A percentile compares a stretch with the other conserved stretches of the same genome.
Conservation (phyloP, 2,113 vertebrate species). For the Siniperca knerii region DNA sequence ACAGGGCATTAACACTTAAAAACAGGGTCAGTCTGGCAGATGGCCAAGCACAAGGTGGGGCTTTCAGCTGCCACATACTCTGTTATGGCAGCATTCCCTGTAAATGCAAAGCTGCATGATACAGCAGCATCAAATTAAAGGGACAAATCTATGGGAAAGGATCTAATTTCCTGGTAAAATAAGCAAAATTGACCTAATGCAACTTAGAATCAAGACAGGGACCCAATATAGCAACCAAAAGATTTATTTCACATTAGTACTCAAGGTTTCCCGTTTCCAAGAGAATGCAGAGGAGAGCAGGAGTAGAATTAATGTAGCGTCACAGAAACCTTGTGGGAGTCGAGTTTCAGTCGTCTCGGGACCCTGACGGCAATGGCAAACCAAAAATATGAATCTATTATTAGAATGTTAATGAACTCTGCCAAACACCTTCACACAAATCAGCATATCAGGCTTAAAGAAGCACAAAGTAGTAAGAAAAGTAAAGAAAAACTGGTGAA, state of each 20-base stretch:
- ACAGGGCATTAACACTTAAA: conserved; percentile 53
- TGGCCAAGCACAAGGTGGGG: conserved; percentile 48
- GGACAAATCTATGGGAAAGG: background rate
- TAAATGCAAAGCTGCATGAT: conserved; percentile 43
- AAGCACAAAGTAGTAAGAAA: conserved; percentile 9
- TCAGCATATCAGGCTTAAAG: conserved; percentile 22
- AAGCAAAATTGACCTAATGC: background rate
- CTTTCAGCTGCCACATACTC: conserved; percentile 67
- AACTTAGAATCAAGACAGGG: background rate
- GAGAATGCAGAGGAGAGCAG: conserved; percentile 11
- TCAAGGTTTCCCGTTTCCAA: conserved; percentile 8
- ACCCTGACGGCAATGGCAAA: conserved; percentile 53
- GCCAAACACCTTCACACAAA: conserved; percentile 61
- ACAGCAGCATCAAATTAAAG: conserved; percentile 16
- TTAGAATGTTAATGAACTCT: conserved; percentile 73
- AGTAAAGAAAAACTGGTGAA: background rate
- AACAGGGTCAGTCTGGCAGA: conserved; percentile 58
- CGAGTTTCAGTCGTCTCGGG: conserved; percentile 76
- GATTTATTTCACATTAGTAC: conserved; percentile 14
- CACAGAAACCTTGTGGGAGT: conserved; percentile 72
- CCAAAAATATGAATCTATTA: conserved; percentile 80
- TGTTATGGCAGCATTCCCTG: conserved; percentile 40
- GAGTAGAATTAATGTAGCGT: conserved; percentile 56
- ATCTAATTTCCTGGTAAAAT: conserved; percentile 2
- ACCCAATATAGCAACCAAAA: background rate